Percentiles rank a stretch among this genome's conserved stretches.
These are phyloP conservation scores for Anodontia alba DNA, from an alignment of 2,888 invertebrate genomes.

Conservation along the genomic window DNA sequence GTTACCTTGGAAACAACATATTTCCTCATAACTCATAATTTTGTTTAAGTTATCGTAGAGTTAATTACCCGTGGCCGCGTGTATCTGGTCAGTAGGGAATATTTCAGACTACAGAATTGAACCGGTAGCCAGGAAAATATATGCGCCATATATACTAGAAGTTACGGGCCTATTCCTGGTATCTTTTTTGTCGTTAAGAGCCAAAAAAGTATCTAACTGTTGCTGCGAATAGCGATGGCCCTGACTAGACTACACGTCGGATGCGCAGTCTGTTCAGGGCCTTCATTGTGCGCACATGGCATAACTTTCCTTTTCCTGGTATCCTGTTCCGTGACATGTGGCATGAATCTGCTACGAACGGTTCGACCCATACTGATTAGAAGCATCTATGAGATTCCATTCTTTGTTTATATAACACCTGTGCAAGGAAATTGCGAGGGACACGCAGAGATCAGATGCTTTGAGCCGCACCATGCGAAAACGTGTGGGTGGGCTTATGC, in stretches of 20 bases:
- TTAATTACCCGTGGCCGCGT: conserved; percentile 2
- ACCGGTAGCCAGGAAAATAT: no score
- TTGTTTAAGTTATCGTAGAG: background rate
- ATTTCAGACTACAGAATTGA: background rate
- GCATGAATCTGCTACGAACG: conserved; percentile 6
- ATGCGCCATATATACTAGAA: no score
- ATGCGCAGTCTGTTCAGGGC: no score
- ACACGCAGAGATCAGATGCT: conserved; percentile 5
- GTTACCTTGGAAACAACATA: background rate
- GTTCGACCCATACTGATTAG: background rate
- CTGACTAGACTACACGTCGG: no score
- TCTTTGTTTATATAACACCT: conserved; percentile 50
- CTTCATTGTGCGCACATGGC: no score
- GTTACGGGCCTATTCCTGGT: no score
- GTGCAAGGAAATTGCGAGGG: conserved; percentile 14
- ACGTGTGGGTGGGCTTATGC: no score
- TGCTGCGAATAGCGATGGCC: no score
- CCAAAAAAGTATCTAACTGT: no score
- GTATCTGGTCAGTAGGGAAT: background rate
- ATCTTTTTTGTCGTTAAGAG: no score
- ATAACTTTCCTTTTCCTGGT: no score
- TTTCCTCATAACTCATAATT: conserved; percentile 4
- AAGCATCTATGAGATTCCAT: conserved; percentile 10
- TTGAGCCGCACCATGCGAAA: no score
- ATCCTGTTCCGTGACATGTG: background rate